phyloP scores from a whole-genome alignment of 2,797 vertebrate species.

The Sebastiscus albofasciatus region DNA sequence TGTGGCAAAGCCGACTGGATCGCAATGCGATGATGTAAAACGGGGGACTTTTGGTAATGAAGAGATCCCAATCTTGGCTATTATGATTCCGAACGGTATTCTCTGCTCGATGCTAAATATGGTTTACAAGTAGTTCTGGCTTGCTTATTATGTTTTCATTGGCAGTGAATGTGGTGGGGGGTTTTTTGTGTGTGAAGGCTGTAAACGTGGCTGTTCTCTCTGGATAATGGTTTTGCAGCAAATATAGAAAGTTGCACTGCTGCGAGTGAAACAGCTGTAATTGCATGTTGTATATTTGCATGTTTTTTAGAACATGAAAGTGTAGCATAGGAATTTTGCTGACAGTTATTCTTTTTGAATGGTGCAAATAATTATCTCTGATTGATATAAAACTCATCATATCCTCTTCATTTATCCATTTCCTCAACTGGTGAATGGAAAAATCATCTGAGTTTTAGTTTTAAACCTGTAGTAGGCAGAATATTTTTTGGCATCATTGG shows the following conservation, averaged over 20 bases:
- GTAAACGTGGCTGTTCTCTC: background rate
- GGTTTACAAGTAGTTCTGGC: slow-evolving; percentile 25
- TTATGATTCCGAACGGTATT: slow-evolving; percentile 39
- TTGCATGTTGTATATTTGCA: background rate
- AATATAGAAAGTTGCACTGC: slow-evolving; percentile 10
- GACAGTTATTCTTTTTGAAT: background rate
- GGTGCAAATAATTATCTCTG: background rate
- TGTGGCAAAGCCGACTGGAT: slow-evolving; percentile 31
- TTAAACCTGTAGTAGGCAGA: too few relatives aligned
- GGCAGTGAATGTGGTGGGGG: slow-evolving; percentile 1
- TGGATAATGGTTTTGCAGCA: slow-evolving; percentile 2
- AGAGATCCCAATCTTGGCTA: slow-evolving; percentile 42
- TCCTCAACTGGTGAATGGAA: background rate
- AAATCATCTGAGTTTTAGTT: background rate
- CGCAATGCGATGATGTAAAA: slow-evolving; percentile 25
- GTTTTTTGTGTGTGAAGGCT: background rate
- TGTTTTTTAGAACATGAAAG: background rate
- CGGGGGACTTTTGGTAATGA: slow-evolving; percentile 44
- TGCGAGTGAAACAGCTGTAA: background rate
- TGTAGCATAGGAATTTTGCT: background rate
- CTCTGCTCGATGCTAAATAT: slow-evolving; percentile 6
- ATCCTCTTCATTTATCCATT: background rate
- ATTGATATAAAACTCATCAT: background rate
- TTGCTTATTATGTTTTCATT: slow-evolving; percentile 38
- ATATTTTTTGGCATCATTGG: too few relatives aligned